Base-by-base conservation (phyloP, 2,888 invertebrate species). In the Drosophila buzzatii region DNA sequence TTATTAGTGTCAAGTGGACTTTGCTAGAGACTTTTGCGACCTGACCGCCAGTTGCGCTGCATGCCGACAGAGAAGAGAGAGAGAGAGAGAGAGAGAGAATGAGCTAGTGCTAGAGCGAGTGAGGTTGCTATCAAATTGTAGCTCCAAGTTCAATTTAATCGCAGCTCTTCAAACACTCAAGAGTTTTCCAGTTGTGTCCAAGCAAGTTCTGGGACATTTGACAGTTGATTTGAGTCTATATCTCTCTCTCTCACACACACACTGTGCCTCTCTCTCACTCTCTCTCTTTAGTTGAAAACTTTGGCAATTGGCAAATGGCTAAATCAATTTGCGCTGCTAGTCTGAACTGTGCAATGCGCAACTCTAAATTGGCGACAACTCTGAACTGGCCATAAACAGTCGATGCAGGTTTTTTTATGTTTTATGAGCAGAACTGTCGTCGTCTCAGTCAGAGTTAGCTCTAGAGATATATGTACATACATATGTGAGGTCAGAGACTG, bases 1-100 rank as follows among this genome's bases (percentile, higher is more conserved):
- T 84, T 84, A 88, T 84, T 84, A 84, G 89, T 84, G 85, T 84
- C 84, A 88, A 84, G 88, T 88, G 84, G 89, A 80, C 88, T 84
- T 84, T 51, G 77, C 49, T 67, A 77, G 80, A 74, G 77, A 88
- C 83, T 84, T 81, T 87, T 75, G 76, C 79, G 76, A 79, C 79
- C 87, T 70, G 83, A 73, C 82, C 84, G 56, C 56, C 57, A 14
- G 56, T 9, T 31, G 69, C 62, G 14, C 7, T 33, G 51, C 23
- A 12, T 39, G 27, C 39, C 9, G 10, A 23, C 10, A n/a, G 7
- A 9, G n/a, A 4, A 16, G 16, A 0, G 20, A 6, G 37, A 16
- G 35, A 0, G 14, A 2, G 53, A 37, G 5, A 37, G 37, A 5
- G 14, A 16, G 37, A 16, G 10, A 0, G 20, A 2, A 23, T 23